Evolutionary conservation across 2,888 invertebrate species (phyloP), one percentile per base, ranked within the genome.

Genomic region (Drosophila ustulata): DNA sequence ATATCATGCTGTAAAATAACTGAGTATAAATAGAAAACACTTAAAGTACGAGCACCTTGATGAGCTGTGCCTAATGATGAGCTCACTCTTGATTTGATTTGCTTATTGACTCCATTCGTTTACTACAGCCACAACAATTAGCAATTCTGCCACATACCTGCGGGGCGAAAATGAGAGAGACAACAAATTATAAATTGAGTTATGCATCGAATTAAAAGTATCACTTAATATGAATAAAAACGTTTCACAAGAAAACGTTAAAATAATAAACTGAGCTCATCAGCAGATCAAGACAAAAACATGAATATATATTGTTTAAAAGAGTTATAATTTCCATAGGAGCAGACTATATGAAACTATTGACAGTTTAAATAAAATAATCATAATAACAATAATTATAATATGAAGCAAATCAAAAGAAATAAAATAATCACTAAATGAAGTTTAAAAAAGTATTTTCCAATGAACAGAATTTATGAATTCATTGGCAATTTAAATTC

Each of bases 71-170:
- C 30, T 39, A 28, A 43, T 56, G 75, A 75, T 75, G 75, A 75
- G 78, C 64, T 75, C 68, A 77, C 61, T 6, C 47, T 55, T 51
- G 57, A 56, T 32, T 43, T 32, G 47, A 63, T 66, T 68, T 66
- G 46, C 39, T 45, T 9, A 45, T 25, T 45, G 45, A 25, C 39
- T 45, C 11, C 28, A 53, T 71, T 71, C 59, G 46, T 39, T 57
- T 53, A 53, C 61, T 9, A 4, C 4, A n/a, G 34, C n/a, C 34
- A 39, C 28, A 63, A 23, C 28, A 66, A 45, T 41, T 34, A 39
- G 18, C 45, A 46, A 13, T 18, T 51, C 3, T 25, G 39, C 2
- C 8, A 68, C 56, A 59, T 37, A 57, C 73, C 73, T 66, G 53
- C 7, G 67, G 58, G 37, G 30, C 45, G 18, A 28, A 11, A 56